Evolutionary conservation across 2,113 vertebrate species (phyloP), one percentile per base, ranked within the genome.

Genomic region (Falcunculus frontatus): DNA sequence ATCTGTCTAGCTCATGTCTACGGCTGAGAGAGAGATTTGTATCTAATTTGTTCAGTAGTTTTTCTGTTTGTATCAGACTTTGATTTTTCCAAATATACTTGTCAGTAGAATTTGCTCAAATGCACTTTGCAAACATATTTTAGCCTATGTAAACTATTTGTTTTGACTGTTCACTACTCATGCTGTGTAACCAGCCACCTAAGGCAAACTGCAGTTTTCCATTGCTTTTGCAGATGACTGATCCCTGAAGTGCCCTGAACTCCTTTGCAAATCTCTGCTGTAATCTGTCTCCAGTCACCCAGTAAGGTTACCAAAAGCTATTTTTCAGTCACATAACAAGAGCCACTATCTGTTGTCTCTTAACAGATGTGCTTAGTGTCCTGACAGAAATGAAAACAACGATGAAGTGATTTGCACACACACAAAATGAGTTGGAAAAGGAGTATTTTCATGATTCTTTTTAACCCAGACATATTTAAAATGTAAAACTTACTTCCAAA

Each of bases 141-240:
- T 57, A 92, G 44, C 39, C 77, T 76, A 92, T 76, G 80, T 76
- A 95, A 92, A 94, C 76, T 76, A 84, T 90, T 93, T 97, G 83
- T 95, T 97, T 96, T 94, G 75, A 95, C 92, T 86, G 64, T 84
- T 96, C 85, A 53, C 92, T 57, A 35, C 79, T 60, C 76, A 17
- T 37, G 60, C 72, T 78, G 60, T 75, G 47, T 56, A 91, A 95
- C 90, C 85, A 93, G 82, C 44, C 75, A 96, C 83, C 92, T 94
- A 94, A 92, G 88, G 95, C 95, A 96, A 95, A 92, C 55, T 56
- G 47, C 76, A 77, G 87, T 70, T 93, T 96, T 88, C 72, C 60
- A 60, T 52, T 41, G 75, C 72, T 91, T 92, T 91, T 91, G 75
- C 88, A 94, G 82, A 96, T 93, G 95, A 96, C 63, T 90, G 93